These are phyloP conservation scores for Drosophila macrothrix DNA, from an alignment of 2,888 invertebrate species.

Conservation along the genomic window DNA sequence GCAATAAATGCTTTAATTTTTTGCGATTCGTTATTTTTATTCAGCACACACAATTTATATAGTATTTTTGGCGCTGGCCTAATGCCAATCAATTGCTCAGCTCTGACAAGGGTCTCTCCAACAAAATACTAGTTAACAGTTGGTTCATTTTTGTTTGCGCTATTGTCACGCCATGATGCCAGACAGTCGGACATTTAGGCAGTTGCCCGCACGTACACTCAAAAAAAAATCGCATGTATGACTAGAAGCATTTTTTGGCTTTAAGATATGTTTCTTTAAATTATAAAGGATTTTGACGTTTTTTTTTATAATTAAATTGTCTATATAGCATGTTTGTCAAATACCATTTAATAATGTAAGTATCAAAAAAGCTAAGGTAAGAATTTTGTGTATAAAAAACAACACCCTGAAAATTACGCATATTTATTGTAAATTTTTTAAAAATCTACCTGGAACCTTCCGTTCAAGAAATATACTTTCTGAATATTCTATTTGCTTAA, in stretches of 20 bases:
- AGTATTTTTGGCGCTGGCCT: slow-evolving; percentile 23
- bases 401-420: not conserved
- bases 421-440: not conserved
- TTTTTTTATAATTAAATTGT: not conserved
- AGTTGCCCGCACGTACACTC: slow-evolving; percentile 19
- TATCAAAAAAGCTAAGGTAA: not conserved
- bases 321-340: not conserved
- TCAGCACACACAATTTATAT: slow-evolving; percentile 37
- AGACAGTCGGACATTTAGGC: slow-evolving; percentile 6
- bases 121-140: slow-evolving; percentile 42
- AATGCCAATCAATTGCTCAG: slow-evolving; percentile 63
- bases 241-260: not conserved
- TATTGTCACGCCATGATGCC: slow-evolving; percentile 24
- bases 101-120: slow-evolving; percentile 46
- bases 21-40: slow-evolving; percentile 32
- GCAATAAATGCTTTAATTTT: slow-evolving; percentile 36
- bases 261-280: not conserved
- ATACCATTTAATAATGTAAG: not conserved
- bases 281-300: fast-evolving
- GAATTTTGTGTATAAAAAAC: not conserved
- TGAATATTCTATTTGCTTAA: not conserved
- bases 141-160: slow-evolving; percentile 36
- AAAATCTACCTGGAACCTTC: not conserved
- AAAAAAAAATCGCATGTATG: not conserved
- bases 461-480: not conserved